phyloP scores from a whole-genome alignment of 1,140 invertebrate genomes.

The Mamestra configurata region DNA sequence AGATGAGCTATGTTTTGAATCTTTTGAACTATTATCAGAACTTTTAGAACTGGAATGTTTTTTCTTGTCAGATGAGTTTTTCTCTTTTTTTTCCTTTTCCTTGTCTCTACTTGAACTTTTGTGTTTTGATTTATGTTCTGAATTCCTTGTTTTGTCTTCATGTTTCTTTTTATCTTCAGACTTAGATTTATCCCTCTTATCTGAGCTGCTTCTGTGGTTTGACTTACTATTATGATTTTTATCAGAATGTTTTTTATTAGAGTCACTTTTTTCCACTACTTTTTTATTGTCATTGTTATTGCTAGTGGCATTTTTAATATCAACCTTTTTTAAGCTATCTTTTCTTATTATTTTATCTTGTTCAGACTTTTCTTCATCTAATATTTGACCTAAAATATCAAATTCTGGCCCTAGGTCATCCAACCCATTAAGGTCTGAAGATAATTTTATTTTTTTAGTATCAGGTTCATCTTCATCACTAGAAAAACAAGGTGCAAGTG shows the following conservation, averaged over 20 bases:
- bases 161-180: conserved; percentile 54
- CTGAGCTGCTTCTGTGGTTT: conserved; percentile 48
- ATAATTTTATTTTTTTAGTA: conserved; percentile 80
- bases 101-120: conserved; percentile 56
- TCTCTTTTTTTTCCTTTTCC: conserved; percentile 63
- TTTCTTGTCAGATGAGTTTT: conserved; percentile 64
- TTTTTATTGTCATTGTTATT: conserved; percentile 54
- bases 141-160: conserved; percentile 55
- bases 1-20: conserved; percentile 64
- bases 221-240: conserved; percentile 40
- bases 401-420: conserved; percentile 85
- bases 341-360: conserved; percentile 62
- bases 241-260: conserved; percentile 41
- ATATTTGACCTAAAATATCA: conserved; percentile 86
- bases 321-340: conserved; percentile 56
- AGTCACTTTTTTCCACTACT: conserved; percentile 42
- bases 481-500: conserved; percentile 83
- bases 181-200: conserved; percentile 60
- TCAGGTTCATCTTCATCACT: conserved; percentile 86
- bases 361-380: conserved; percentile 83
- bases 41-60: conserved; percentile 70
- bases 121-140: conserved; percentile 68
- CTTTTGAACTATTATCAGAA: conserved; percentile 63
- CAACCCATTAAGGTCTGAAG: conserved; percentile 80
- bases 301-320: conserved; percentile 49